phyloP scores from a whole-genome alignment of 1,140 invertebrate species.

The Drosophila ercepeae region DNA sequence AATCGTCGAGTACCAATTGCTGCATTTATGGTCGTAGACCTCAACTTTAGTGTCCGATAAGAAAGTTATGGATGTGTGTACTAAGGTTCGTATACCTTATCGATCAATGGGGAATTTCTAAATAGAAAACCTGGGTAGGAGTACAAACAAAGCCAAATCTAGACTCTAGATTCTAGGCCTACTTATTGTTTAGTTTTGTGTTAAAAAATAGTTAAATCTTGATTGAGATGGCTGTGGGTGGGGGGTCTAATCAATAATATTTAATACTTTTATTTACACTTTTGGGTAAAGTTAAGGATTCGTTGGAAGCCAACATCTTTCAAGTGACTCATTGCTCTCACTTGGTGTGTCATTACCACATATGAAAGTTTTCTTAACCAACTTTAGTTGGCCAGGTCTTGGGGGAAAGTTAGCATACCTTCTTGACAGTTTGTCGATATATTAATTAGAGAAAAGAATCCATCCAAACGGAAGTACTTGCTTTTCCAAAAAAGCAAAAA shows the following conservation, averaged over 20 bases:
- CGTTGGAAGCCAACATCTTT: slow-evolving; percentile 7
- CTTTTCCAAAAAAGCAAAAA: slow-evolving; percentile 25
- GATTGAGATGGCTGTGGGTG: too few species aligned
- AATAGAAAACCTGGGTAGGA: not conserved
- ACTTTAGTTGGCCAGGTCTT: not conserved
- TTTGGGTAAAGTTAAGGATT: slow-evolving; percentile 4
- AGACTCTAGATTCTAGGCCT: not conserved
- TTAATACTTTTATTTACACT: not conserved
- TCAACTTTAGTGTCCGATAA: slow-evolving; percentile 28
- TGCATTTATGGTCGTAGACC: slow-evolving; percentile 11
- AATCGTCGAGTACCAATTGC: slow-evolving; percentile 1
- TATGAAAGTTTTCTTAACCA: slow-evolving; percentile 25
- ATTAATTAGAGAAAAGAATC: slow-evolving; percentile 29
- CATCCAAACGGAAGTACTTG: slow-evolving; percentile 32
- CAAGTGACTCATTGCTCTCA: slow-evolving; percentile 11
- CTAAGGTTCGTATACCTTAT: slow-evolving; percentile 30
- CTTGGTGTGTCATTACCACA: slow-evolving; percentile 23
- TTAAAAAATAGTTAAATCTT: not conserved
- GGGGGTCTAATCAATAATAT: not conserved
- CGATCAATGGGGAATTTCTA: slow-evolving; percentile 22
- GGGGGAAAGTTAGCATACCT: slow-evolving; percentile 19
- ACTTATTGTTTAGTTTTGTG: not conserved
- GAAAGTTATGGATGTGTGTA: not conserved
- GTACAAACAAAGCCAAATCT: not conserved
- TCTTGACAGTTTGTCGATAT: slow-evolving; percentile 5